Conservation (phyloP, 2,797 vertebrate species). For the Apodemus agrarius region DNA sequence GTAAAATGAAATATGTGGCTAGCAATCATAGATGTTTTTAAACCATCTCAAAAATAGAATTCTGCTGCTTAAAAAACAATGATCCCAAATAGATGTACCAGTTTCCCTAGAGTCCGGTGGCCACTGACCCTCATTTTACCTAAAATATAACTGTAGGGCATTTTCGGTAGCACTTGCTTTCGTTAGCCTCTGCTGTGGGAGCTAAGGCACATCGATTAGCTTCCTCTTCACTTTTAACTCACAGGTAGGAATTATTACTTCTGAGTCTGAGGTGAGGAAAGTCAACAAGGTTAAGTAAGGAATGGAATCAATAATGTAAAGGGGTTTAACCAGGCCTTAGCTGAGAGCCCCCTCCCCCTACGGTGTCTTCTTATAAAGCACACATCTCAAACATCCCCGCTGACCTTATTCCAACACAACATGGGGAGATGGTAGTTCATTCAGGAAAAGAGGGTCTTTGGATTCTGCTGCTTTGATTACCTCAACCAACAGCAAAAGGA, state of each 20-base stretch:
- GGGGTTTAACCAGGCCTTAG: not conserved
- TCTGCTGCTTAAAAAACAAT: constrained; percentile 43
- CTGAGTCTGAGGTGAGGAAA: not conserved
- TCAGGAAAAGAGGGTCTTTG: not conserved
- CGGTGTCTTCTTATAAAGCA: not conserved
- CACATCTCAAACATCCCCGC: too few species aligned
- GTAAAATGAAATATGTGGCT: constrained; percentile 31
- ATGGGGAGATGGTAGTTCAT: not conserved
- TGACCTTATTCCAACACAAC: not conserved
- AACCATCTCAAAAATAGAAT: constrained; percentile 41
- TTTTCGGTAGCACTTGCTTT: not conserved
- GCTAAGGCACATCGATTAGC: not conserved
- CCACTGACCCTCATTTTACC: constrained; percentile 24
- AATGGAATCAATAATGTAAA: not conserved
- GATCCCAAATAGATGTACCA: not conserved
- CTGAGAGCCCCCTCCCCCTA: not conserved
- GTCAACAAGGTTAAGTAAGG: not conserved
- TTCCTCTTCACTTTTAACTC: constrained; percentile 24
- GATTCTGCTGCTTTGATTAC: constrained; percentile 2
- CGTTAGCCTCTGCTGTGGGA: not conserved
- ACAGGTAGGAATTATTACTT: not conserved
- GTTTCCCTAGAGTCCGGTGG: not conserved
- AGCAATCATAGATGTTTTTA: constrained; percentile 4
- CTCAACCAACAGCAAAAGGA: not conserved
- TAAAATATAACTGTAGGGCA: constrained; percentile 40